Conservation (phyloP, 2,797 vertebrate genomes). For the Darevskia mixta region DNA sequence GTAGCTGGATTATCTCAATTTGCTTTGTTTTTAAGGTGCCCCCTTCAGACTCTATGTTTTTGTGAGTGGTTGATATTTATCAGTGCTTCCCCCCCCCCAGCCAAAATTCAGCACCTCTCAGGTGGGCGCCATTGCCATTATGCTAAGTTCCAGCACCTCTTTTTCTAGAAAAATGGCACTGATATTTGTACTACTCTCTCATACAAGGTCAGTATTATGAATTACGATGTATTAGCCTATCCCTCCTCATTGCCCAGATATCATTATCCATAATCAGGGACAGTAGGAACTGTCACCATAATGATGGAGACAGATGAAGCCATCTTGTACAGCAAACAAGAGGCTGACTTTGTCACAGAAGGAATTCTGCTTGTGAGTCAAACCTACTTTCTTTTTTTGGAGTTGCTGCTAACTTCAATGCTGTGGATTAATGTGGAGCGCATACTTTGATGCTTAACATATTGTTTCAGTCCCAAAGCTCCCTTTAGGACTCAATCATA, state of each 20-base stretch:
- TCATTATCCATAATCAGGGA: conserved; percentile 52
- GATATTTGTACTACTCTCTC: conserved; percentile 38
- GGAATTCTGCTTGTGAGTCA: conserved; percentile 3
- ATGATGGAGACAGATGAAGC: conserved; percentile 50
- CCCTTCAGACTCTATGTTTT: not conserved
- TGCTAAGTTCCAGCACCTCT: too few species aligned
- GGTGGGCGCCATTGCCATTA: too few species aligned
- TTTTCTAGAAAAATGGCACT: too few species aligned
- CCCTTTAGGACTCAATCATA: conserved; percentile 25
- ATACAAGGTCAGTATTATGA: conserved; percentile 41
- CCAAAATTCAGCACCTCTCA: too few species aligned
- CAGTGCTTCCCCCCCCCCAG: too few species aligned
- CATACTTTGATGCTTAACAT: conserved; percentile 30
- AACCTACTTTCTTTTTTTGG: conserved; percentile 12
- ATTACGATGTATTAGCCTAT: conserved; percentile 28
- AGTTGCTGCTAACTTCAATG: conserved; percentile 18
- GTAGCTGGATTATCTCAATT: not conserved
- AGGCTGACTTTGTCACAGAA: conserved; percentile 30
- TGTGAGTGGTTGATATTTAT: not conserved
- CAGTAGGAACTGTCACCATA: conserved; percentile 47
- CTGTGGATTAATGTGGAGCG: conserved; percentile 1
- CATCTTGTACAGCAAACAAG: conserved; percentile 15
- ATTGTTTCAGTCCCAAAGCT: conserved; percentile 27
- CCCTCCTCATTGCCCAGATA: conserved; percentile 22
- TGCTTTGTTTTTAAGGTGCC: not conserved